Evolutionary conservation across 1,140 invertebrate genomes (phyloP).

Genomic region (Prorops nasuta): DNA sequence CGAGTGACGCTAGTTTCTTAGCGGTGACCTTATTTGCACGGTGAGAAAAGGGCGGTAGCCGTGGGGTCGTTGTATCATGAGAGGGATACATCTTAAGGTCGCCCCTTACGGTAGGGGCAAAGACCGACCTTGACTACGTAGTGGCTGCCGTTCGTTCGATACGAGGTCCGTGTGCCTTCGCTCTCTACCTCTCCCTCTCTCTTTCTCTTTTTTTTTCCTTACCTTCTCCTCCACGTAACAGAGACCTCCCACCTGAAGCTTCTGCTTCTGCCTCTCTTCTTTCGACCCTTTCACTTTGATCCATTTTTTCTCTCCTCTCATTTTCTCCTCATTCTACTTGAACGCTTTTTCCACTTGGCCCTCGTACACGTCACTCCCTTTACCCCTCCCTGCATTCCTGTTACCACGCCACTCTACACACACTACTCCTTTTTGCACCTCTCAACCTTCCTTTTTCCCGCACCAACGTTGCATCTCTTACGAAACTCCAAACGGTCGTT

Average conservation of each 20-base stretch:
- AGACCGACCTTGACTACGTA: constrained; percentile 52
- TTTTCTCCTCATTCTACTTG: not conserved
- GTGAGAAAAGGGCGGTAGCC: constrained; percentile 2
- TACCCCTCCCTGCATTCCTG: not conserved
- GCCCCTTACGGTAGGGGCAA: constrained; percentile 39
- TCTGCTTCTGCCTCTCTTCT: not conserved
- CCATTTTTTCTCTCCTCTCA: not conserved
- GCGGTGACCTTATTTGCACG: constrained; percentile 18
- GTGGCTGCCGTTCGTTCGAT: constrained; percentile 41
- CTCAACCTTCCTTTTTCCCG: not conserved
- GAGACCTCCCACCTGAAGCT: not conserved
- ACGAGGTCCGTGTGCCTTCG: constrained; percentile 35
- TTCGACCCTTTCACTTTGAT: not conserved
- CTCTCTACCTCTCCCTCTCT: constrained; percentile 14
- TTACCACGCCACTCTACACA: no score
- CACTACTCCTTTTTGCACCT: not conserved
- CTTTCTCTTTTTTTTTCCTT: constrained; percentile 1
- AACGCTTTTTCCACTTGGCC: not conserved
- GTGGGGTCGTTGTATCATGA: constrained; percentile 17
- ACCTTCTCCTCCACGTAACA: not conserved
- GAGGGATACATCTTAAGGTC: constrained; percentile 29
- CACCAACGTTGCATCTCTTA: not conserved
- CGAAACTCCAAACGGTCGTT: not conserved
- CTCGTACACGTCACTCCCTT: not conserved
- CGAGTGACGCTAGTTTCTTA: not conserved